Percentiles rank a stretch among this genome's conserved stretches.
Evolutionary conservation across 2,113 vertebrate genomes (phyloP).

Genomic region (Hucho hucho): DNA sequence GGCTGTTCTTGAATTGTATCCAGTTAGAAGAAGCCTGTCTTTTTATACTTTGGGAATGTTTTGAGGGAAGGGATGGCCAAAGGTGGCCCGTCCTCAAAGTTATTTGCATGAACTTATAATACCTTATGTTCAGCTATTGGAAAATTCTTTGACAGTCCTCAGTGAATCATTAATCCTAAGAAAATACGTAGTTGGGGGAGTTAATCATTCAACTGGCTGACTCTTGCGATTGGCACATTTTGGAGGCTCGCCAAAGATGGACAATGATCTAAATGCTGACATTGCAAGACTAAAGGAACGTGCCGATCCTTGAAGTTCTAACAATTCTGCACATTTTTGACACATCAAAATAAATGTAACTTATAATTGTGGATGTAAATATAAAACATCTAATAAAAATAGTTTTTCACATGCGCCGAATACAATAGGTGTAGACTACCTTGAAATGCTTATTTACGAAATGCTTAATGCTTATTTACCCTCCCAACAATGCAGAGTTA

Average conservation of each 20-base stretch:
- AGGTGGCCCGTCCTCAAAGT: not conserved
- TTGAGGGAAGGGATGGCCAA: slow-evolving; percentile 2
- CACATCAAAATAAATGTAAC: not conserved
- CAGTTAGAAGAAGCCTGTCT: slow-evolving; percentile 11
- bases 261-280: slow-evolving; percentile 7
- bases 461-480: too few relatives aligned
- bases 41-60: slow-evolving; percentile 58
- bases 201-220: slow-evolving; percentile 34
- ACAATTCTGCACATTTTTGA: too few relatives aligned
- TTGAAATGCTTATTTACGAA: too few relatives aligned
- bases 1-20: slow-evolving; percentile 22
- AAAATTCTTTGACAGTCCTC: slow-evolving; percentile 26
- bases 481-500: too few relatives aligned
- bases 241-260: slow-evolving; percentile 36
- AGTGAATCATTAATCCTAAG: slow-evolving; percentile 54
- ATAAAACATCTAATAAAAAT: not conserved
- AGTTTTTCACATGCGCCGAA: not conserved
- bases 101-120: slow-evolving; percentile 36
- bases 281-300: not conserved
- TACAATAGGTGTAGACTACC: too few relatives aligned
- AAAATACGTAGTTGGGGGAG: slow-evolving; percentile 17
- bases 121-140: slow-evolving; percentile 11
- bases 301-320: too few relatives aligned
- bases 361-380: not conserved
- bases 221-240: slow-evolving; percentile 43